A percentile compares a stretch with the other conserved stretches of the same genome.
phyloP scores from a whole-genome alignment of 2,113 vertebrate species.

The Notothenia coriiceps region DNA sequence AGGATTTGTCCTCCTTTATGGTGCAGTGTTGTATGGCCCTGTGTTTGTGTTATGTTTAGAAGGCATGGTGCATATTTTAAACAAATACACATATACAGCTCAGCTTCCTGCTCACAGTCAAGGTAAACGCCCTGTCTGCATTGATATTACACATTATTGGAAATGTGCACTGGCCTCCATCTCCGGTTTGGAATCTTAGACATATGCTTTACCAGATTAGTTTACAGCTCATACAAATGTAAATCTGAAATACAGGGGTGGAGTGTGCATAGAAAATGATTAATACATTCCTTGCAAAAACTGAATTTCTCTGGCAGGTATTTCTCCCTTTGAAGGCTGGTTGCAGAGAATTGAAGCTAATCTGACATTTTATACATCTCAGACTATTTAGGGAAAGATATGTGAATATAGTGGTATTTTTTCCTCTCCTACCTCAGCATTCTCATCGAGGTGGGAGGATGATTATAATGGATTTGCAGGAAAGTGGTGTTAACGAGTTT shows the following conservation, averaged over 20 bases:
- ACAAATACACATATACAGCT: neutral
- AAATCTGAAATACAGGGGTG: slow-evolving; percentile 68
- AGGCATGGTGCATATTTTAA: slow-evolving; percentile 1
- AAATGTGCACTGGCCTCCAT: slow-evolving; percentile 58
- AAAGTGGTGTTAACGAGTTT: slow-evolving; percentile 63
- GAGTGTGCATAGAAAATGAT: slow-evolving; percentile 56
- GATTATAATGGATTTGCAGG: slow-evolving; percentile 55
- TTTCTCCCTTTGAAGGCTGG: slow-evolving; percentile 64
- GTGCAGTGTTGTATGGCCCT: neutral
- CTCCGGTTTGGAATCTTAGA: slow-evolving; percentile 46
- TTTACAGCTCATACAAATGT: slow-evolving; percentile 77
- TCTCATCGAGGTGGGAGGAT: slow-evolving; percentile 23
- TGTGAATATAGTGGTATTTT: slow-evolving; percentile 60
- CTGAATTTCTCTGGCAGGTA: slow-evolving; percentile 62
- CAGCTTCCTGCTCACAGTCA: slow-evolving; percentile 28
- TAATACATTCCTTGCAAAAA: slow-evolving; percentile 67
- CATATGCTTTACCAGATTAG: slow-evolving; percentile 64
- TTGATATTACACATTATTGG: slow-evolving; percentile 43
- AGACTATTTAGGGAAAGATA: slow-evolving; percentile 63
- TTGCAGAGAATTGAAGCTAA: slow-evolving; percentile 66
- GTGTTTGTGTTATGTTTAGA: slow-evolving; percentile 19
- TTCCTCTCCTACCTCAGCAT: slow-evolving; percentile 56
- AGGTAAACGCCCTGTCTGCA: slow-evolving; percentile 31
- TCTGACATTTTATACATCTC: slow-evolving; percentile 69
- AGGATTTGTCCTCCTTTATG: slow-evolving; percentile 1